phyloP scores from a whole-genome alignment of 2,797 vertebrate species.

The Scolopax bukidnonensis region DNA sequence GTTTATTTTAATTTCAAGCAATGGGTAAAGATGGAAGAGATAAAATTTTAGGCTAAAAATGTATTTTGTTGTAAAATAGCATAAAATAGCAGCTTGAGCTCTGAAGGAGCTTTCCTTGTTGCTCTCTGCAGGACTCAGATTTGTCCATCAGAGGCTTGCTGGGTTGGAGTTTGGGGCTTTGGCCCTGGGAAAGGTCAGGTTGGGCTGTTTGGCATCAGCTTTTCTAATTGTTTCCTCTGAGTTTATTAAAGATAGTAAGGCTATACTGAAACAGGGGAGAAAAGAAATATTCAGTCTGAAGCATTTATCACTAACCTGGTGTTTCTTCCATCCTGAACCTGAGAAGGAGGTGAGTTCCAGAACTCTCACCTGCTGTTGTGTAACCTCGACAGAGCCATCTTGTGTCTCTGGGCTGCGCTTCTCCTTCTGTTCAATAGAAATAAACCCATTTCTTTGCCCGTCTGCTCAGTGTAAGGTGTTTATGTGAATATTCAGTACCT shows the following conservation, averaged over 20 bases:
- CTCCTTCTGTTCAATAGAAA: neutral
- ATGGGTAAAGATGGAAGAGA: constrained; percentile 56
- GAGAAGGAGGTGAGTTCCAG: neutral
- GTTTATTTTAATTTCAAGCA: constrained; percentile 77
- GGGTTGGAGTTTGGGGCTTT: neutral
- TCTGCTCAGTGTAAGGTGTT: neutral
- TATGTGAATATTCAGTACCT: neutral
- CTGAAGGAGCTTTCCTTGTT: constrained; percentile 15
- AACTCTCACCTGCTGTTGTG: neutral
- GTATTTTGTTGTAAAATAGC: constrained; percentile 24
- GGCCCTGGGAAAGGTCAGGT: neutral
- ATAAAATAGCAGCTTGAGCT: constrained; percentile 22
- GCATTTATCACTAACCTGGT: neutral
- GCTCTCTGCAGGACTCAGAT: neutral
- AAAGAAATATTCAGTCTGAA: neutral
- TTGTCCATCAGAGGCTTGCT: neutral
- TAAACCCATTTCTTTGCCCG: neutral
- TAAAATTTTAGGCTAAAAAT: constrained; percentile 50
- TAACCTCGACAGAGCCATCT: neutral
- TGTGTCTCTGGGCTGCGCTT: neutral
- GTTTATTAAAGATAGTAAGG: neutral
- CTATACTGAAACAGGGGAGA: neutral
- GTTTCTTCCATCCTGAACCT: neutral
- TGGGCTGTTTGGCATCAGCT: neutral
- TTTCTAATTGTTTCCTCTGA: neutral